Evolutionary conservation across 2,797 vertebrate genomes (phyloP), one percentile per base, ranked within the genome.

Genomic region (Gephyroberyx darwinii): DNA sequence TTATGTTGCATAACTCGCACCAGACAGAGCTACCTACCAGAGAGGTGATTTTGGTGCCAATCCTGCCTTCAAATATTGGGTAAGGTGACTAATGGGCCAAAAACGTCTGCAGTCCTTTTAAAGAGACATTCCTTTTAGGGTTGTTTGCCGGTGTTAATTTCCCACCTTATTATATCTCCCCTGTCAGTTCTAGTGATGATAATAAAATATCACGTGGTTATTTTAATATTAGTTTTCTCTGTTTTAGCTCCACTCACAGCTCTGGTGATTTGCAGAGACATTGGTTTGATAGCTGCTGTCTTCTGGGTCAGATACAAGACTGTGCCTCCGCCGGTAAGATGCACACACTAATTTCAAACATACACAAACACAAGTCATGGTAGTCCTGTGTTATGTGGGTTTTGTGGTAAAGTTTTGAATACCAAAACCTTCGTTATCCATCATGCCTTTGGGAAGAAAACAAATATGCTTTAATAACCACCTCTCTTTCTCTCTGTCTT

Each of bases 261-360:
- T 37, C 84, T 98, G 73, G 96, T 99, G 62, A 95, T 99, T 80
- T 92, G 92, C 86, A 94, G 98, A 91, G 98, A 99, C 61, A 71
- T 96, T 4, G 95, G 92, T 17, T 92, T 99, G 89, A 97, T 99
- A 68, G 95, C 95, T 69, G 96, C 98, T 5, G 97, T 98, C 69
- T 99, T 99, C 90, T 98, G 97, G 80, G 96, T 99, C 84, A 90
- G 98, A 84, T 99, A 98, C 87, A 96, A 96, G 94, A 99, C 98
- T 5, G 96, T 99, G 13, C 95, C 98, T 80, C 95, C 96, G 69
- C 98, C 98, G 86, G 98, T 98, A 89, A 41, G 39, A 41, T 3
- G 4, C 39, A 41, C 39, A 41, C 12, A 41, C 39, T 41, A 5
- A 48, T 17, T 48, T 48, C 17, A 48, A 17, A n/a, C 16, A 48